Conservation (phyloP, 1,140 invertebrate species). For the Artemia franciscana region DNA sequence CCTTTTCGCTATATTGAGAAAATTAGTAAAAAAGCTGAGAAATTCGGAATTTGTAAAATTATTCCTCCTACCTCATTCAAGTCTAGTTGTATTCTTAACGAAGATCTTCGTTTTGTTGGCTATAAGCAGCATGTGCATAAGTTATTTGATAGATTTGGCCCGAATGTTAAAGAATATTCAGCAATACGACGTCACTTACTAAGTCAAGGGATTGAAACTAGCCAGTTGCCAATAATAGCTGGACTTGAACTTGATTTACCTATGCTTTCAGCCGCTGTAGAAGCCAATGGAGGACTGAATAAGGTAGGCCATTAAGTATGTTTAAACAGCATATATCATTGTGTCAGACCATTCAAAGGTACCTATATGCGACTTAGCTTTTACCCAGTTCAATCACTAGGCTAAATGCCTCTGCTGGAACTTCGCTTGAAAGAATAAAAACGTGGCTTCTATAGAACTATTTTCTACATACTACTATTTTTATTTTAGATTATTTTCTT, state of each 20-base stretch:
- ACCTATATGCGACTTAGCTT: no score
- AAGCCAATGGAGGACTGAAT: constrained; percentile 59
- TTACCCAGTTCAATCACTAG: no score
- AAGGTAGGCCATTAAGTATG: constrained; percentile 20
- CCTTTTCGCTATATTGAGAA: constrained; percentile 69
- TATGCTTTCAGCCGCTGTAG: constrained; percentile 58
- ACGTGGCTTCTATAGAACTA: no score
- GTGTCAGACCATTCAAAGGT: no score
- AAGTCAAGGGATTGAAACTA: constrained; percentile 47
- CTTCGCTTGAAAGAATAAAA: no score
- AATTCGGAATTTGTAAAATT: constrained; percentile 67
- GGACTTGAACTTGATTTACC: constrained; percentile 75
- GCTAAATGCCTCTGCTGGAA: no score
- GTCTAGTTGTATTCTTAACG: constrained; percentile 61
- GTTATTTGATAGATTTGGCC: constrained; percentile 68
- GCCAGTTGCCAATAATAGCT: constrained; percentile 52
- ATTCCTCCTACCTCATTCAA: constrained; percentile 67
- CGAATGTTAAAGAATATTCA: constrained; percentile 58
- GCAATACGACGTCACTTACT: constrained; percentile 62
- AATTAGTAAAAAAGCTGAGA: constrained; percentile 48
- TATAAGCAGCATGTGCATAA: constrained; percentile 80
- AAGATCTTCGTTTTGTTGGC: constrained; percentile 63
- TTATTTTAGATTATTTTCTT: no score
- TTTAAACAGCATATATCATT: not conserved
- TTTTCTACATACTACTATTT: no score